phyloP scores from a whole-genome alignment of 2,888 invertebrate genomes.

The Eupeodes luniger region DNA sequence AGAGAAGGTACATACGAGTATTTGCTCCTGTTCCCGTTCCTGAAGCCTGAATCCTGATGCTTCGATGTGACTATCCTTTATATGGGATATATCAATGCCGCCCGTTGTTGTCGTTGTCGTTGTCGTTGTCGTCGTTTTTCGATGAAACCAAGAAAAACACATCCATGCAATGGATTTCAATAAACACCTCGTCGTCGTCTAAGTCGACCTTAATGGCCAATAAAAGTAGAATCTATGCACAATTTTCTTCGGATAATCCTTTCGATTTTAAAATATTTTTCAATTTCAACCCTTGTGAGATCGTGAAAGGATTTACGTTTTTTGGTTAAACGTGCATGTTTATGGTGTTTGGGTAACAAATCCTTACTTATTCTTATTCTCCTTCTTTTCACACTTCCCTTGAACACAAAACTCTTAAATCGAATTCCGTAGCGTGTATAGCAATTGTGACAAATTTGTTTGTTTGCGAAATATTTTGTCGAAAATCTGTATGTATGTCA shows the following conservation, averaged over 20 bases:
- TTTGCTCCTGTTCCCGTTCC: neutral
- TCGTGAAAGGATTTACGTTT: constrained; percentile 39
- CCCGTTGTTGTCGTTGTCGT: neutral
- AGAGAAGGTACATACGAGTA: neutral
- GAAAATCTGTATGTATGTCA: neutral
- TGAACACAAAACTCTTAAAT: constrained; percentile 41
- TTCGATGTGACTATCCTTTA: neutral
- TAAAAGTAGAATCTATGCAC: constrained; percentile 82
- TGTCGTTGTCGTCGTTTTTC: too few species aligned
- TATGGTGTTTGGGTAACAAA: constrained; percentile 63
- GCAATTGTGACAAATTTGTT: constrained; percentile 74
- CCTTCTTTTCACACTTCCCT: neutral
- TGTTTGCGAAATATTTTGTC: constrained; percentile 57
- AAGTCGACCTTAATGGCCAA: constrained; percentile 84
- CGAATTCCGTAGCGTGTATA: constrained; percentile 47
- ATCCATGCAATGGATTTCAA: constrained; percentile 64
- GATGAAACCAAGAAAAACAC: constrained; percentile 43
- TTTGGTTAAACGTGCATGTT: constrained; percentile 58
- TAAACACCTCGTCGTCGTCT: constrained; percentile 78
- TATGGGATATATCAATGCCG: neutral
- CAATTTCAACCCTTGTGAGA: constrained; percentile 62
- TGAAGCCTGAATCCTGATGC: too few species aligned
- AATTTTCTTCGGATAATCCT: constrained; percentile 70
- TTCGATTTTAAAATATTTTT: constrained; percentile 73
- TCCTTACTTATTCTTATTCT: constrained; percentile 13